Conservation (phyloP, 2,113 vertebrate genomes). For the Atherinomorus stipes region DNA sequence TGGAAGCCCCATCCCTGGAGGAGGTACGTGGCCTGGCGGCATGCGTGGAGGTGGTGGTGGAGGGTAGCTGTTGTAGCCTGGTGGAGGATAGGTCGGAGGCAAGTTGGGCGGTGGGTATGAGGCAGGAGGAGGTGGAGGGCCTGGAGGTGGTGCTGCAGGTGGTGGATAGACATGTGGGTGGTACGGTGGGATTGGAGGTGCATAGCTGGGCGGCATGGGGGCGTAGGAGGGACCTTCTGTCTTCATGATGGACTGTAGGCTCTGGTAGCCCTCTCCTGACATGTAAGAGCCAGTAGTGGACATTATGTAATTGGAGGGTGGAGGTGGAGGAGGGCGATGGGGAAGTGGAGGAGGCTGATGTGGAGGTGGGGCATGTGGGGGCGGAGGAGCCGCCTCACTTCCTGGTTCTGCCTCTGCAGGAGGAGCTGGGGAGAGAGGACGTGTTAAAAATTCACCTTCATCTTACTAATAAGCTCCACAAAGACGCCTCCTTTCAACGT, state of each 20-base stretch:
- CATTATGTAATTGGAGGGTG: constrained; percentile 93
- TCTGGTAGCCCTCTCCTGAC: constrained; percentile 96
- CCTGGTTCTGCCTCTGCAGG: constrained; percentile 80
- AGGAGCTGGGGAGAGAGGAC: constrained; percentile 67
- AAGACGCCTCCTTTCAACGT: neutral
- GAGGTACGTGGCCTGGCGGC: constrained; percentile 89
- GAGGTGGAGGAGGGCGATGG: constrained; percentile 91
- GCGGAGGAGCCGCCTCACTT: constrained; percentile 89
- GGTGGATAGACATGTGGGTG: constrained; percentile 90
- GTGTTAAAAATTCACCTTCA: constrained; percentile 1
- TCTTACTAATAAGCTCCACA: neutral
- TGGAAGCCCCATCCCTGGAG: constrained; percentile 90
- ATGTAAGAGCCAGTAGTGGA: constrained; percentile 97
- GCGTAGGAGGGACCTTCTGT: constrained; percentile 91
- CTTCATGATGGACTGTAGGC: constrained; percentile 98
- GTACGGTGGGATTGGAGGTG: constrained; percentile 90
- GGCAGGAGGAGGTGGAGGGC: constrained; percentile 80
- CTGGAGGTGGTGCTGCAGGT: constrained; percentile 87
- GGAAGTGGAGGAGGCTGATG: constrained; percentile 93
- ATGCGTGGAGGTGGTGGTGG: constrained; percentile 88
- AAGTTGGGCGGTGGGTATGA: constrained; percentile 84
- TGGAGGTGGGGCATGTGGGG: constrained; percentile 89
- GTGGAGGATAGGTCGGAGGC: constrained; percentile 89
- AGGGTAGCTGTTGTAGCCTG: constrained; percentile 91
- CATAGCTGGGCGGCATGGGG: constrained; percentile 89